Evolutionary conservation across 2,797 vertebrate species (phyloP).

Genomic region (Schizothorax lantsangensis): DNA sequence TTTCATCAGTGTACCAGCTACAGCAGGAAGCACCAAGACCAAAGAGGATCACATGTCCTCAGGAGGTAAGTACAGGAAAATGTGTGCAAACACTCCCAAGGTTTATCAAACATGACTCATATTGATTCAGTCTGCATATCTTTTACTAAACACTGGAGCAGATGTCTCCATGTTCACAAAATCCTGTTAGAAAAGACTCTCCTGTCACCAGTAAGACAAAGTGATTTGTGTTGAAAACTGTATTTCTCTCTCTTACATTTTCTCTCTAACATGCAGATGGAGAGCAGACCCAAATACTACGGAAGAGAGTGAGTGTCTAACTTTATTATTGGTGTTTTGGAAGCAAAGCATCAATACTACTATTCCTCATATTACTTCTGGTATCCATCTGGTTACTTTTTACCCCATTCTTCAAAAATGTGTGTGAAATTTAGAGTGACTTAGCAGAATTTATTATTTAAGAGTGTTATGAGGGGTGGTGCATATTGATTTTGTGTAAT

Average conservation of each 20-base stretch:
- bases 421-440: conserved; percentile 17
- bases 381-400: not conserved
- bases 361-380: conserved; percentile 26
- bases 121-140: conserved; percentile 44
- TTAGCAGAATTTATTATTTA: conserved; percentile 55
- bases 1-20: conserved; percentile 93
- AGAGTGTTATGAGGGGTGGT: conserved; percentile 52
- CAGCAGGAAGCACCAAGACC: conserved; percentile 96
- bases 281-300: conserved; percentile 97
- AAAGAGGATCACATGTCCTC: conserved; percentile 94
- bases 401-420: conserved; percentile 25
- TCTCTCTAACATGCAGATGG: conserved; percentile 81
- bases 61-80: conserved; percentile 86
- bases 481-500: conserved; percentile 40
- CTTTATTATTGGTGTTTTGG: conserved; percentile 49
- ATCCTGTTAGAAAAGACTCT: conserved; percentile 1
- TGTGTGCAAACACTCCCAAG: conserved; percentile 41
- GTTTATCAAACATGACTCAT: conserved; percentile 32
- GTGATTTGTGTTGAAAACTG: conserved; percentile 8
- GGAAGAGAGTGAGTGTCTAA: conserved; percentile 95
- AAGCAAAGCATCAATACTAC: not conserved
- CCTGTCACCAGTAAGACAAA: not conserved
- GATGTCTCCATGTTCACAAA: conserved; percentile 21
- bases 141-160: conserved; percentile 34
- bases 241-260: conserved; percentile 20